Conservation (phyloP, 1,140 invertebrate species). For the Macrotrachela quadricornifera region DNA sequence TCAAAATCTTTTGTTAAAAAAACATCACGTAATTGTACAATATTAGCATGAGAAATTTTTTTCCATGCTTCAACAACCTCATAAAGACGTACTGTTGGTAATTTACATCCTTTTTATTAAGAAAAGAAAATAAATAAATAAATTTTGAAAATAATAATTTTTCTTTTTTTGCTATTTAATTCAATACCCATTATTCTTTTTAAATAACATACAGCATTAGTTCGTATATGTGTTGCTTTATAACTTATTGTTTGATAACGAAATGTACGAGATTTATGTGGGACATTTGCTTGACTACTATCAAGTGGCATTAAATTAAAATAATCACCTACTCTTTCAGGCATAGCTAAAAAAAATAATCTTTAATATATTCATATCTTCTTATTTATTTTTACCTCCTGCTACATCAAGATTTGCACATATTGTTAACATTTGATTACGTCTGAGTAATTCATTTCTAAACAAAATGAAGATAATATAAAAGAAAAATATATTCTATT, state of each 20-base stretch:
- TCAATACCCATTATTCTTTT: slow-evolving; percentile 64
- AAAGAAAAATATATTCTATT: too few relatives aligned
- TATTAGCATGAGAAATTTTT: slow-evolving; percentile 69
- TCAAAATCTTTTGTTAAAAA: slow-evolving; percentile 85
- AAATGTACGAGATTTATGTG: slow-evolving; percentile 41
- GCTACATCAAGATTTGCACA: background rate
- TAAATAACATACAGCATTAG: slow-evolving; percentile 59
- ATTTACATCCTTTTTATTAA: too few relatives aligned
- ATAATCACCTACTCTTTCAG: slow-evolving; percentile 65
- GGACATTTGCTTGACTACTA: slow-evolving; percentile 25
- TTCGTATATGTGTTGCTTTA: slow-evolving; percentile 68
- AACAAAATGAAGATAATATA: too few relatives aligned
- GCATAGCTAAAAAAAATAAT: slow-evolving; percentile 39
- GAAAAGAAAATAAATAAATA: too few relatives aligned
- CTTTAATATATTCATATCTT: background rate
- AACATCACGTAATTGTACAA: slow-evolving; percentile 67
- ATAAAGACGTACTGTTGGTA: slow-evolving; percentile 53
- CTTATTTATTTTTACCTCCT: background rate
- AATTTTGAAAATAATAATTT: too few relatives aligned
- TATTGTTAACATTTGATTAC: background rate
- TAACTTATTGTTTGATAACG: slow-evolving; percentile 64
- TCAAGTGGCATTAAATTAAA: slow-evolving; percentile 66
- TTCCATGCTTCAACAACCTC: slow-evolving; percentile 73
- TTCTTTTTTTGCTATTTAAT: too few relatives aligned
- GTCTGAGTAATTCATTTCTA: slow-evolving; percentile 5